Base-by-base conservation (phyloP, 1,140 invertebrate genomes). In the Gonioctena quinquepunctata region DNA sequence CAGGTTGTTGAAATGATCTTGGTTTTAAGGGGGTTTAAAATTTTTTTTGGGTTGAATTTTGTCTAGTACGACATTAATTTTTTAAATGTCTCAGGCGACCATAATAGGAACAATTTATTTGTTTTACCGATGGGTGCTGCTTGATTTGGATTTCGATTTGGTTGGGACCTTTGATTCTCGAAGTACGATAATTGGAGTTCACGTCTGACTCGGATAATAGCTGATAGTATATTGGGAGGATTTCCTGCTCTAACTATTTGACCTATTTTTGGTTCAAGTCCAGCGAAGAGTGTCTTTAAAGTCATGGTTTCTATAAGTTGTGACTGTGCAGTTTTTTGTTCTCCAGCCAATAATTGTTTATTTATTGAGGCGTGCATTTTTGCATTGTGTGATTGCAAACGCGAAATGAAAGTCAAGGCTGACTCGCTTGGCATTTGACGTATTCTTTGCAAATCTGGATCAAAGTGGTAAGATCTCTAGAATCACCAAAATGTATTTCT, bases 401-500 rank as follows among this genome's bases (percentile, higher is more conserved):
- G 49, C 4, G 62, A 64, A 22, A 28, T 11, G 42, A 69, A 69
- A 8, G 49, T 69, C 13, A 70, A 23, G 2, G 54, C 8, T 8
- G 21, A 27, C 28, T 69, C 60, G 8, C 42, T 54, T 16, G 48
- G 50, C 56, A 57, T 25, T 26, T 71, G 28, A 61, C 21, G 49
- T 5, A 67, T 22, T 28, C 64, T 25, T 52, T 71, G 69, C 33
- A 66, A 33, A 18, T 71, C 63, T 49, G 28, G 22, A 66, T 66
- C 33, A 52, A 27, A 21, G 42, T 66, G 5, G 22, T 48, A 11
- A 71, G 25, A 48, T 70, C 60, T 11, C 68, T 8, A 21, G 62
- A 33, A 54, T 70, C 68, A 4, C 61, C 68, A 50, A 70, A 70
- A 59, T 70, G 60, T 28, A 50, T 26, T 13, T 33, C 48, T 57